phyloP scores from a whole-genome alignment of 2,888 invertebrate genomes.

The Megaustenia siamemsis region DNA sequence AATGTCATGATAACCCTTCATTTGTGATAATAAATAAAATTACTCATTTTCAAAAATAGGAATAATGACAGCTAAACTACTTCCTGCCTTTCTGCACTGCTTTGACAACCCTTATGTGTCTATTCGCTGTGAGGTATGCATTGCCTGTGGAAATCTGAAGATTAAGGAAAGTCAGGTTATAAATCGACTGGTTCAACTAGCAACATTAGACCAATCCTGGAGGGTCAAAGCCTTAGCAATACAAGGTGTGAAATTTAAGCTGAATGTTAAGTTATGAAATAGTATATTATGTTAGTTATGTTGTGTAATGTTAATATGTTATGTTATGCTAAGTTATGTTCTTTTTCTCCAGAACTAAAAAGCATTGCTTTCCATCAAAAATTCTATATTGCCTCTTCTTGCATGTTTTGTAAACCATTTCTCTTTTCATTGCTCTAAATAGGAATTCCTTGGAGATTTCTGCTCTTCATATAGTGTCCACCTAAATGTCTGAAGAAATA shows the following conservation, averaged over 20 bases:
- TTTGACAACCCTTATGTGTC: slow-evolving; percentile 79
- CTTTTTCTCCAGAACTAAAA: no score
- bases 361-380: no score
- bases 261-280: slow-evolving; percentile 63
- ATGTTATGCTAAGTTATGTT: no score
- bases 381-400: no score
- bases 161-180: slow-evolving; percentile 75
- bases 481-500: no score
- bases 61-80: slow-evolving; percentile 80
- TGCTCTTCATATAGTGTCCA: no score
- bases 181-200: slow-evolving; percentile 74
- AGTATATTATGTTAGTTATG: not conserved
- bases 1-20: not conserved
- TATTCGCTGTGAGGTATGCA: slow-evolving; percentile 77
- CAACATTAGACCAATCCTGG: slow-evolving; percentile 79
- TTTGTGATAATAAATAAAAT: not conserved
- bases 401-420: no score
- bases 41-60: slow-evolving; percentile 63
- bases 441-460: no score
- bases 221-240: slow-evolving; percentile 80
- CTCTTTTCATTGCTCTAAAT: no score
- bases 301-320: no score
- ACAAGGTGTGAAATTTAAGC: slow-evolving; percentile 71
- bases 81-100: slow-evolving; percentile 77
- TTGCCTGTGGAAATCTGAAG: slow-evolving; percentile 75